Evolutionary conservation across 1,140 invertebrate genomes (phyloP), one percentile per base, ranked within the genome.

Genomic region (Patella vulgata): DNA sequence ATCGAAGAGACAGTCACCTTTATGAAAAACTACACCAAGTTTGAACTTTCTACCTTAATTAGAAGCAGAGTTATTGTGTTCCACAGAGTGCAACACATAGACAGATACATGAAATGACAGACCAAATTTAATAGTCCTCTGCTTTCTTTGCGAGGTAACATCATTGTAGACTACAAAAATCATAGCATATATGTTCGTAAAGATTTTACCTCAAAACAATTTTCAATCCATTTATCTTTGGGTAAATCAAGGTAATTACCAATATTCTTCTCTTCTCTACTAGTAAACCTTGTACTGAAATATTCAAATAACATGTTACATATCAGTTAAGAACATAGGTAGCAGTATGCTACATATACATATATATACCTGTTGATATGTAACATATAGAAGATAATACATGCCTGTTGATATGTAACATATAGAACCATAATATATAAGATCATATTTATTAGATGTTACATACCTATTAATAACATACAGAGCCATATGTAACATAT

Each of bases 241-340:
- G 87, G 73, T 8, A 86, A 81, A 70, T 91, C 89, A 50, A 94
- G 76, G 74, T 92, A 94, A 51, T 85, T 86, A 3, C 86, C 83
- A 21, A 94, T 79, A 59, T 89, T 88, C 76, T 90, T 90, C 61
- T 92, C 90, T 82, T 95, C 93, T 67, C 91, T 86, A 4, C 87
- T 83, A 17, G 89, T 88, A 57, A 90, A 90, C 52, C 93, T 86
- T 1, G 92, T 94, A 12, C 92, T 93, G 78, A 14, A 66, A 66
- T 5, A 46, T 1, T 14, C n/a, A n/a, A n/a, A n/a, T n/a, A n/a
- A 28, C 19, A 23, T 47, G 14, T 67, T 23, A 89, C 92, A 88
- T 82, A 93, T 90, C 93, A 95, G 81, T 95, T 96, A 59, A 97
- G 91, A 47, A 97, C 93, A 83, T 98, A 98, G 3, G 98, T 89